Evolutionary conservation across 2,113 vertebrate species (phyloP).

Genomic region (Marcusenius ussheri): DNA sequence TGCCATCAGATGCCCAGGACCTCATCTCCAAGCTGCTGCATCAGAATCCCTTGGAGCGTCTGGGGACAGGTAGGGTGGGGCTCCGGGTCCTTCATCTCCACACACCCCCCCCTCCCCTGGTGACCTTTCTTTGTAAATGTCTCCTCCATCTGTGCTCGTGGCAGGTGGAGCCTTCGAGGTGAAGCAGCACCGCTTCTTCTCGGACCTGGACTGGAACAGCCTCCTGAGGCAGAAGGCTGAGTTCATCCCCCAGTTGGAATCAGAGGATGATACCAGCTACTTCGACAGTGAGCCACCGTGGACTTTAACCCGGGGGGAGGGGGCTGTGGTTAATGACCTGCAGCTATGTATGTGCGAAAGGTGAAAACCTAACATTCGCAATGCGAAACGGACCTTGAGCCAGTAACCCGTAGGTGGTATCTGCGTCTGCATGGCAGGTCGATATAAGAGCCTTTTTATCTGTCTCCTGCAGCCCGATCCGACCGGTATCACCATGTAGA

Average conservation of each 20-base stretch:
- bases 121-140: not conserved
- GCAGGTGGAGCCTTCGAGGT: slow-evolving; percentile 87
- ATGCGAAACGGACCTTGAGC: not conserved
- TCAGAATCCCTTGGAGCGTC: slow-evolving; percentile 87
- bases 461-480: slow-evolving; percentile 67
- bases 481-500: slow-evolving; percentile 90
- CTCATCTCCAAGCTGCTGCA: slow-evolving; percentile 84
- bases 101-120: too few relatives aligned
- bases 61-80: slow-evolving; percentile 77
- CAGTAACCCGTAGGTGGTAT: not conserved
- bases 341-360: not conserved
- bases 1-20: slow-evolving; percentile 85
- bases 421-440: not conserved
- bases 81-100: not conserved
- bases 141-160: not conserved
- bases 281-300: slow-evolving; percentile 80
- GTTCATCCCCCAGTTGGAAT: slow-evolving; percentile 94
- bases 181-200: slow-evolving; percentile 91
- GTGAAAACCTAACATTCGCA: not conserved
- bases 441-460: not conserved
- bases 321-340: not conserved
- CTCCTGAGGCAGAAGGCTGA: slow-evolving; percentile 97
- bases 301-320: not conserved
- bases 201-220: slow-evolving; percentile 88
- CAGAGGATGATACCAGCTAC: slow-evolving; percentile 96